phyloP scores from a whole-genome alignment of 1,140 invertebrate species.

The Spodoptera frugiperda region DNA sequence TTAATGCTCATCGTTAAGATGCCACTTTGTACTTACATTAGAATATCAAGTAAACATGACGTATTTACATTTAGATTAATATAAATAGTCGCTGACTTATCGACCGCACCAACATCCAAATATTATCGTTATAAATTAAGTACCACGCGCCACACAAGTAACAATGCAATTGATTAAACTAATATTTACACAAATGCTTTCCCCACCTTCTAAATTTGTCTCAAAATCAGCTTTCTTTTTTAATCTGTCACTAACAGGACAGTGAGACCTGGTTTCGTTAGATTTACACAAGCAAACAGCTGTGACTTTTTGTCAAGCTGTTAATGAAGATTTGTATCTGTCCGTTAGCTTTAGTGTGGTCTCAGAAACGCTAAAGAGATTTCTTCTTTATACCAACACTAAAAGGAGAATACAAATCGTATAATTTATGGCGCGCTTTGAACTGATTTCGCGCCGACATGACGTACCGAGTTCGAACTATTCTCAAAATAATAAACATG shows the following conservation, averaged over 20 bases:
- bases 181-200: constrained; percentile 4
- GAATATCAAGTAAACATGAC: constrained; percentile 38
- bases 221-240: constrained; percentile 50
- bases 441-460: constrained; percentile 61
- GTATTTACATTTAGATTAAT: constrained; percentile 45
- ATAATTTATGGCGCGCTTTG: constrained; percentile 68
- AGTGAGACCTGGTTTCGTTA: constrained; percentile 29
- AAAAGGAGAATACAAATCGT: constrained; percentile 59
- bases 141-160: neutral
- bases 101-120: neutral
- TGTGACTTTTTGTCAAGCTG: constrained; percentile 68
- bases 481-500: constrained; percentile 57
- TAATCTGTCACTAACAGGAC: constrained; percentile 50
- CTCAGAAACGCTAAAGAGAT: constrained; percentile 59
- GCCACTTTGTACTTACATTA: constrained; percentile 48
- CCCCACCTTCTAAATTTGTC: constrained; percentile 35
- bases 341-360: constrained; percentile 65
- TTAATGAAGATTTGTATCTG: constrained; percentile 76
- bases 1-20: constrained; percentile 51
- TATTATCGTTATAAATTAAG: constrained; percentile 35
- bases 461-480: constrained; percentile 52
- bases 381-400: constrained; percentile 58
- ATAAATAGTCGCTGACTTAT: constrained; percentile 30
- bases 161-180: constrained; percentile 20
- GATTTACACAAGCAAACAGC: constrained; percentile 63